Evolutionary conservation across 2,888 invertebrate genomes (phyloP), one percentile per base, ranked within the genome.

Genomic region (Trisateles emortualis): DNA sequence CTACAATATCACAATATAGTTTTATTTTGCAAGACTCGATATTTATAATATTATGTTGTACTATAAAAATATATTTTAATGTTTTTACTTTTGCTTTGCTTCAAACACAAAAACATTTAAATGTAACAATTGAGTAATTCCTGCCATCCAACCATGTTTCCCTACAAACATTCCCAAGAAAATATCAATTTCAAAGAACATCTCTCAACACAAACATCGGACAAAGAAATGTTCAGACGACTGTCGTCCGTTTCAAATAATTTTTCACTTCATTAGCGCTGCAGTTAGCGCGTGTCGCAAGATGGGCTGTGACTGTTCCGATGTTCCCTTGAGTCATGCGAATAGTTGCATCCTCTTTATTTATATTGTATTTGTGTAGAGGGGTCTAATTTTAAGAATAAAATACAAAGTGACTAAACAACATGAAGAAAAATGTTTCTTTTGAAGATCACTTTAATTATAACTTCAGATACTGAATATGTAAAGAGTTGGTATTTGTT

Each of bases 241-340:
- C 67, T 59, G 68, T 64, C 68, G 60, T 68, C 57, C 67, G 69
- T 72, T 72, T 71, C 49, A 65, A 67, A 72, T 78, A 72, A 83
- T 83, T 81, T 79, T 75, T 78, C 78, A 81, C 76, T 71, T 81
- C 83, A 79, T 84, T 84, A 75, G 70, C 44, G 65, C 45, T 52
- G 58, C 51, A 75, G 72, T 68, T 68, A 65, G 70, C 68, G 74
- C 81, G 76, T 75, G 67, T 59, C 66, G 59, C 50, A 60, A 69
- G 72, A 80, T 79, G 76, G 61, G 62, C 72, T 73, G 78, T 79
- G 74, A 78, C 74, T 51, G 35, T 35, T 59, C 48, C 54, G 63
- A 59, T 51, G 68, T 63, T 62, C 48, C 41, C 46, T 59, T 62
- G 71, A 72, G 47, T 71, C 68, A 61, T 64, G 56, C 42, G 17